Conservation (phyloP, 2,888 invertebrate species). For the Scaptomyza cyrtandrae region DNA sequence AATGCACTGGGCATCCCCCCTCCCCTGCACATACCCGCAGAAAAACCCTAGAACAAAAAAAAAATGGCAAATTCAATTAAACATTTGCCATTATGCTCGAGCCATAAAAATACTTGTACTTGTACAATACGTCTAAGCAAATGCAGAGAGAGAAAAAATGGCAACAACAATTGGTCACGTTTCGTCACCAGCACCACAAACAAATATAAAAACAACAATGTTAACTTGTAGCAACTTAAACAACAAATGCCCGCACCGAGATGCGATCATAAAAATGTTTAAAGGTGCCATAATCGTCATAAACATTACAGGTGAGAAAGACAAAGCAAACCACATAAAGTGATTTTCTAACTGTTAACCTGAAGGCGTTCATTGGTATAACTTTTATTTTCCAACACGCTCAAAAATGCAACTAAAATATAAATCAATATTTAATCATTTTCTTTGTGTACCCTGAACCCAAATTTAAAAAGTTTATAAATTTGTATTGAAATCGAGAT, state of each 20-base stretch:
- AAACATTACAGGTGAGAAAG: conserved; percentile 20
- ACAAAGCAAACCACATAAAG: background rate
- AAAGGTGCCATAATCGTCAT: conserved; percentile 54
- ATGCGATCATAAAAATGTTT: conserved; percentile 57
- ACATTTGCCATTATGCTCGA: conserved; percentile 66
- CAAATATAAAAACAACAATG: conserved; percentile 5
- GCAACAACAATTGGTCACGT: conserved; percentile 69
- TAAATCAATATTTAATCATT: too few species aligned
- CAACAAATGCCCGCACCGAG: conserved; percentile 59
- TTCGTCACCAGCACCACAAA: conserved; percentile 59
- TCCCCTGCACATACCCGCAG: background rate
- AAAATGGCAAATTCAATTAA: conserved; percentile 67
- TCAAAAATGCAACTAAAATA: too few species aligned
- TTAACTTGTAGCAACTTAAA: conserved; percentile 19
- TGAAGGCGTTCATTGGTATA: background rate
- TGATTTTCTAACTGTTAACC: conserved; percentile 29
- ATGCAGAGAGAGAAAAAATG: conserved; percentile 41
- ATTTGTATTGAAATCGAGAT: too few species aligned
- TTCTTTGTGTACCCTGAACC: too few species aligned
- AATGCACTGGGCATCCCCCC: conserved; percentile 13
- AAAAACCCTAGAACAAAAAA: background rate
- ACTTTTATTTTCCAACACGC: background rate
- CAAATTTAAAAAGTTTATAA: too few species aligned
- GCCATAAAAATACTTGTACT: conserved; percentile 32
- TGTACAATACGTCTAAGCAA: conserved; percentile 34